Conservation (phyloP, 2,888 invertebrate genomes). For the Trachelus troglodyta region DNA sequence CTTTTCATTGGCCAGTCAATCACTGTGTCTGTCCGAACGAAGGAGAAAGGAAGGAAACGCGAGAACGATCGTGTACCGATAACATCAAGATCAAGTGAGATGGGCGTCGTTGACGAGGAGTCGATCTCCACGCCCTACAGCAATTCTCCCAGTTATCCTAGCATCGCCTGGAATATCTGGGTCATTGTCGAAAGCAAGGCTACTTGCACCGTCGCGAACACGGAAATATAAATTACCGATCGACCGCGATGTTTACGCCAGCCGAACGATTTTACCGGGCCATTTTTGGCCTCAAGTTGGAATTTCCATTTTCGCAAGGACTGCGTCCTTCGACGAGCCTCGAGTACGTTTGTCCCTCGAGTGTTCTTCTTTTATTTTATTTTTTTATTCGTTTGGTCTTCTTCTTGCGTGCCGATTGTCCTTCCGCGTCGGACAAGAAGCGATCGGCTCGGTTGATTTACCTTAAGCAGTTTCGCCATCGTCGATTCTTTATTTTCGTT, state of each 20-base stretch:
- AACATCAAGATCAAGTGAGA: background rate
- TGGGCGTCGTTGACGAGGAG: background rate
- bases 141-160: background rate
- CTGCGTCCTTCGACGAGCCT: background rate
- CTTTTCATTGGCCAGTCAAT: background rate
- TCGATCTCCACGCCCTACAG: constrained; percentile 3
- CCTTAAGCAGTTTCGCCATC: background rate
- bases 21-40: background rate
- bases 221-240: constrained; percentile 9
- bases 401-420: background rate
- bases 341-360: background rate
- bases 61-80: background rate
- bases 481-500: background rate
- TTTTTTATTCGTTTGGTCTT: background rate
- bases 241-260: background rate
- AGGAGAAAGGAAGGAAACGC: background rate
- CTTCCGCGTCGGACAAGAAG: background rate
- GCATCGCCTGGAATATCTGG: constrained; percentile 18
- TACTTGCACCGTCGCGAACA: constrained; percentile 4
- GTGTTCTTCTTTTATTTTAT: background rate
- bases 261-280: background rate
- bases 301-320: constrained; percentile 4
- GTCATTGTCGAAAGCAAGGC: constrained; percentile 37
- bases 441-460: background rate
- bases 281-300: background rate